Conservation (phyloP, 2,888 invertebrate species). For the Drosophila mimica region DNA sequence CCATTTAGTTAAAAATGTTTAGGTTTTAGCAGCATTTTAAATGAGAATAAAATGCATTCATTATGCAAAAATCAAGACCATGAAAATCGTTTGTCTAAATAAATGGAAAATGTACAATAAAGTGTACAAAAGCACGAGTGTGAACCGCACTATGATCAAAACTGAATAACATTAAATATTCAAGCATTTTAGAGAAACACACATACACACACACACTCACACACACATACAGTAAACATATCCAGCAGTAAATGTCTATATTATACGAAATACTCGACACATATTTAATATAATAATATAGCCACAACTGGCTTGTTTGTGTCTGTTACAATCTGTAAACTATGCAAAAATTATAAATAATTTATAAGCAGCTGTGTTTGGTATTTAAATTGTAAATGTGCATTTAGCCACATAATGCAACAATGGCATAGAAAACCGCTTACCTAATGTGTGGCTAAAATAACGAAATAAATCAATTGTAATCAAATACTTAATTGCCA, state of each 20-base stretch:
- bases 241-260: conserved; percentile 58
- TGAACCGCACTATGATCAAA: conserved; percentile 33
- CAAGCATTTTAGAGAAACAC: conserved; percentile 8
- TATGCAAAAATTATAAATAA: conserved; percentile 23
- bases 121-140: conserved; percentile 27
- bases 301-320: conserved; percentile 45
- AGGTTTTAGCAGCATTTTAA: conserved; percentile 28
- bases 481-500: conserved; percentile 15
- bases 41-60: conserved; percentile 37
- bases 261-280: conserved; percentile 39
- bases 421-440: conserved; percentile 6
- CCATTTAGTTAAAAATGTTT: conserved; percentile 60
- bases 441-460: conserved; percentile 25
- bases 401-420: conserved; percentile 2
- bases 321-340: conserved; percentile 29
- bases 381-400: conserved; percentile 14
- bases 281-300: conserved; percentile 31
- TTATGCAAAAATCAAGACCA: conserved; percentile 21
- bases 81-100: conserved; percentile 21
- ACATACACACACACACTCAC: conserved; percentile 17
- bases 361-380: conserved; percentile 26
- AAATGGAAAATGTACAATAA: conserved; percentile 51
- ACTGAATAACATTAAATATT: conserved; percentile 22
- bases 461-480: conserved; percentile 37
- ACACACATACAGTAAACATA: conserved; percentile 41